These are phyloP conservation scores for Lates japonicus DNA, from an alignment of 2,797 vertebrate species.

Conservation along the genomic window DNA sequence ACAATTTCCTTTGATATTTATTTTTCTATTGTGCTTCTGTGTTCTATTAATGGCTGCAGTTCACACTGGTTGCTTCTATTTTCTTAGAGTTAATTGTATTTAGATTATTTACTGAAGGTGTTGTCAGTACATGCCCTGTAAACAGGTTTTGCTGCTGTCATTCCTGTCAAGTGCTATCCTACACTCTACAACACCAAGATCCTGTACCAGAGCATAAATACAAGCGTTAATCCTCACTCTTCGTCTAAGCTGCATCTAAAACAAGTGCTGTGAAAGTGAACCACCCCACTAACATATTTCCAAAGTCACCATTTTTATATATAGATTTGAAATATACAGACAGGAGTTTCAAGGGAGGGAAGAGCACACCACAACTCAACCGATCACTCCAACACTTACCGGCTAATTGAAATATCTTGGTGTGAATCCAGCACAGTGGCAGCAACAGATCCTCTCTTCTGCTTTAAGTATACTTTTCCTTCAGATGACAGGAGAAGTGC, in stretches of 20 bases:
- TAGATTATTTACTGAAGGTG: slow-evolving; percentile 1
- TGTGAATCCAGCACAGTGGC: slow-evolving; percentile 26
- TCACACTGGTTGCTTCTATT: not conserved
- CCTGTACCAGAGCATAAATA: not conserved
- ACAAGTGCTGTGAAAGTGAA: slow-evolving; percentile 25
- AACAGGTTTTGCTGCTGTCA: not conserved
- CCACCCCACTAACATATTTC: slow-evolving; percentile 39
- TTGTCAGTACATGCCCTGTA: accelerated
- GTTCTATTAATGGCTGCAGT: not conserved
- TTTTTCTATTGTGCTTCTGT: not conserved
- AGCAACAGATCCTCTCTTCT: slow-evolving; percentile 9
- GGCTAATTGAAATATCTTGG: slow-evolving; percentile 9
- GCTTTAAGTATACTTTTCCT: slow-evolving; percentile 18
- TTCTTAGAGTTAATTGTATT: not conserved
- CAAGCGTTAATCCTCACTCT: not conserved
- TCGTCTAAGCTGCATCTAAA: slow-evolving; percentile 26
- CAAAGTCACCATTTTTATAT: slow-evolving; percentile 61
- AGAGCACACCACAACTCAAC: slow-evolving; percentile 2
- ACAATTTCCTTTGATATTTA: not conserved
- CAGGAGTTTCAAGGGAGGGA: no score
- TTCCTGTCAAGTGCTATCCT: not conserved
- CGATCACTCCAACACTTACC: slow-evolving; percentile 59
- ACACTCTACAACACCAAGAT: not conserved
- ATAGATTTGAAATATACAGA: slow-evolving; percentile 52
- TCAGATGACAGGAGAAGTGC: not conserved